Conservation (phyloP, 2,113 vertebrate genomes). For the Poecile atricapillus region DNA sequence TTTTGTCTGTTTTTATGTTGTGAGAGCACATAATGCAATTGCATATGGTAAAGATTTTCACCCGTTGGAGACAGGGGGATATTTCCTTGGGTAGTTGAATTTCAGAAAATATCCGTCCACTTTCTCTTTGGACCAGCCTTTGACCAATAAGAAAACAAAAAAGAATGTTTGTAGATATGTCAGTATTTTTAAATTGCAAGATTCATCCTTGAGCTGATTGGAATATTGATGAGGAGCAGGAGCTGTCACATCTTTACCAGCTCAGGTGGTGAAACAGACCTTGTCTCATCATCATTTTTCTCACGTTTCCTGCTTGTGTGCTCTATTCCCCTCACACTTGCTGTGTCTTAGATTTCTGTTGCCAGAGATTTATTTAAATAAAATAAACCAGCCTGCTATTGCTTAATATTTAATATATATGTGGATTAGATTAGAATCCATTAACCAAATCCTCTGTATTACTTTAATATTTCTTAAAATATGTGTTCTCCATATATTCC, state of each 20-base stretch:
- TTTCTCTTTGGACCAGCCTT: background rate
- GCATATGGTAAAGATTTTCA: fast-evolving
- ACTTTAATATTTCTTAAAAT: constrained; percentile 61
- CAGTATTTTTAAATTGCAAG: background rate
- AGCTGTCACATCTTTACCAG: constrained; percentile 24
- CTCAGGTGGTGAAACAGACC: constrained; percentile 4
- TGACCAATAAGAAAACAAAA: background rate
- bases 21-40: background rate
- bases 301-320: background rate
- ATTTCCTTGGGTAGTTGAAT: background rate
- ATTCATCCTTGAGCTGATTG: background rate
- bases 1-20: background rate
- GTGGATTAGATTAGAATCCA: constrained; percentile 61
- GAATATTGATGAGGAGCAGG: constrained; percentile 18
- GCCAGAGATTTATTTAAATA: constrained; percentile 47
- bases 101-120: background rate
- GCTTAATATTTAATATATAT: constrained; percentile 67
- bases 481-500: background rate
- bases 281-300: constrained; percentile 30
- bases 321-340: background rate
- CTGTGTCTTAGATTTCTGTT: constrained; percentile 12
- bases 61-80: background rate
- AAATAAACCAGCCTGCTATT: constrained; percentile 51
- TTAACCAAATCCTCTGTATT: constrained; percentile 38
- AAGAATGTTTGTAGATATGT: background rate